Conservation (phyloP, 2,113 vertebrate genomes). For the Romanogobio albipinnatus region DNA sequence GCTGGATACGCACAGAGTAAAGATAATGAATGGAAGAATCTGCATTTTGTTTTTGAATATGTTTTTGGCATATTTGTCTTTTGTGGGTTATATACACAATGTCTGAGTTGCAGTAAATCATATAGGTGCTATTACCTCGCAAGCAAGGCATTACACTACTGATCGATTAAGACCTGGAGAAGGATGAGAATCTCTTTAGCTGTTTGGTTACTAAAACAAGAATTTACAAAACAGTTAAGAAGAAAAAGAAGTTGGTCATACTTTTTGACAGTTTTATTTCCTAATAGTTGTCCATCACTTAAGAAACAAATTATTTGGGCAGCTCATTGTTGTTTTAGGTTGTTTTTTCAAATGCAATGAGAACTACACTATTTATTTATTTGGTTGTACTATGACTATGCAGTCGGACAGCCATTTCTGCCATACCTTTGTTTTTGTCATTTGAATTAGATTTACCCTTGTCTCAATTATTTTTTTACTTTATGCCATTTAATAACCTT, state of each 20-base stretch:
- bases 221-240: background rate
- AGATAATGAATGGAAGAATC: background rate
- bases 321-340: background rate
- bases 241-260: no score
- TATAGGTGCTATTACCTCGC: background rate
- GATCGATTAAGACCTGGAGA: background rate
- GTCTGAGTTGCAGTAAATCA: background rate
- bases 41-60: background rate
- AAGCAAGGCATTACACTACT: background rate
- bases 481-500: background rate
- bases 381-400: background rate
- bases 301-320: background rate
- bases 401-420: no score
- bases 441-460: background rate
- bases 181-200: background rate
- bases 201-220: background rate
- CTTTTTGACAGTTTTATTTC: background rate
- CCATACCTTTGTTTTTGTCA: no score
- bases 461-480: no score
- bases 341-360: background rate
- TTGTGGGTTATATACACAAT: background rate
- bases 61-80: background rate
- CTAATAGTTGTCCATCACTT: background rate
- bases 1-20: conserved; percentile 2
- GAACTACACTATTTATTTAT: background rate